Evolutionary conservation across 2,113 vertebrate species (phyloP), one percentile per base, ranked within the genome.

Genomic region (Clarias gariepinus): DNA sequence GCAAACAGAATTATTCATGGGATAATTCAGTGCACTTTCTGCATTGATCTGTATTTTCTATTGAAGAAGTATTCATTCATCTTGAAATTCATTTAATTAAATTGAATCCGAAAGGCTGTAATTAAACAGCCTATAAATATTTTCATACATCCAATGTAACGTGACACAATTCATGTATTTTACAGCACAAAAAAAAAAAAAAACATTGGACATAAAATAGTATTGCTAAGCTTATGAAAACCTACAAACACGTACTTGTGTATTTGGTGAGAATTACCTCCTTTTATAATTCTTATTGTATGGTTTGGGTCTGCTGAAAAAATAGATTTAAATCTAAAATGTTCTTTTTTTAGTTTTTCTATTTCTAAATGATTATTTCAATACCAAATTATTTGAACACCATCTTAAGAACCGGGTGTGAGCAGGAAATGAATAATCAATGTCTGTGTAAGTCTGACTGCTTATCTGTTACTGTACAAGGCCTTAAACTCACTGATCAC

Each of bases 1-100:
- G 89, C 90, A 94, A 94, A 94, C 90, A 87, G 91, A 94, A 93
- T 95, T 94, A 95, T 95, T 94, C 92, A 94, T 93, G 87, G 76
- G 89, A 91, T 85, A 95, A 93, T 92, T 93, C 92, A 91, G 92
- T 91, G 87, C 89, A 88, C 89, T 91, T 86, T 5, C 86, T 86
- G 82, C 91, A 92, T 92, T 92, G 89, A 93, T 92, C 92, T 93
- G 93, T 93, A 94, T 95, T 95, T 95, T 94, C 92, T 91, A 89
- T 63, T 91, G 91, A 91, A 91, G 90, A 92, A 92, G 86, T 93
- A 93, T 89, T 61, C 85, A 86, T 84, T 91, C 87, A 88, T 63
- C 91, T 90, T 90, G 87, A 55, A n/a, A 18, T 78, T 28, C 25
- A 19, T 55, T 78, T 28, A 16, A 55, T 78, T 19, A n/a, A 78